Evolutionary conservation across 2,888 invertebrate species (phyloP).

Genomic region (Philonicus albiceps): DNA sequence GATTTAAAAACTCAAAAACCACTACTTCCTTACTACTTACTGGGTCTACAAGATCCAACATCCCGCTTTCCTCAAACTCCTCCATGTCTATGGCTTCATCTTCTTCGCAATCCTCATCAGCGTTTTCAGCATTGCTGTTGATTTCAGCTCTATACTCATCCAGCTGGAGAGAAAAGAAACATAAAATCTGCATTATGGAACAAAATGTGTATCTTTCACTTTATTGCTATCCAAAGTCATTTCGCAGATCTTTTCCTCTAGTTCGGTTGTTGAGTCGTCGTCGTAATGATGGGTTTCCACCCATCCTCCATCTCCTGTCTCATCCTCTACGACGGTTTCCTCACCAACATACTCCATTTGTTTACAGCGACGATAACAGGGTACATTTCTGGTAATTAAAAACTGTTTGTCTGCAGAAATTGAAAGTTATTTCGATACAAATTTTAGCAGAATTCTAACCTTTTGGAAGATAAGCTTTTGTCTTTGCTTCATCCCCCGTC

Average conservation of each 20-base stretch:
- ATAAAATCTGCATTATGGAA: background rate
- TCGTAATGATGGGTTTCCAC: conserved; percentile 94
- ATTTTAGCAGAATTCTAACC: conserved; percentile 51
- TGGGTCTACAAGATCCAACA: conserved; percentile 89
- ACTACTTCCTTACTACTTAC: conserved; percentile 65
- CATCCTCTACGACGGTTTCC: conserved; percentile 89
- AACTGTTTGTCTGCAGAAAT: conserved; percentile 85
- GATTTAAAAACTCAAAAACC: conserved; percentile 18
- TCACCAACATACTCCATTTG: conserved; percentile 70
- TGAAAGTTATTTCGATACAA: background rate
- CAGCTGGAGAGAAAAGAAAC: conserved; percentile 4
- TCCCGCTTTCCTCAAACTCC: conserved; percentile 94
- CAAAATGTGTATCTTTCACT: conserved; percentile 49
- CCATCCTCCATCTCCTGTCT: conserved; percentile 92
- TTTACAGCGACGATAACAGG: conserved; percentile 94
- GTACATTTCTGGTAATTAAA: conserved; percentile 95
- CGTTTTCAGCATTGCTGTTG: conserved; percentile 64
- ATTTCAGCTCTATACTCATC: conserved; percentile 71
- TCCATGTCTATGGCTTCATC: conserved; percentile 98
- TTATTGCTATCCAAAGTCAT: conserved; percentile 82
- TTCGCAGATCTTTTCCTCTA: conserved; percentile 75
- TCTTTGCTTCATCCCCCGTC: conserved; percentile 85
- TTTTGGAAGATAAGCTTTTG: conserved; percentile 86
- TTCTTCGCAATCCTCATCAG: conserved; percentile 85
- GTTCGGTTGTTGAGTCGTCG: conserved; percentile 68